Percentiles rank a stretch among this genome's conserved stretches.
Conservation (phyloP, 2,113 vertebrate genomes). For the Sphyrna mokarran region DNA sequence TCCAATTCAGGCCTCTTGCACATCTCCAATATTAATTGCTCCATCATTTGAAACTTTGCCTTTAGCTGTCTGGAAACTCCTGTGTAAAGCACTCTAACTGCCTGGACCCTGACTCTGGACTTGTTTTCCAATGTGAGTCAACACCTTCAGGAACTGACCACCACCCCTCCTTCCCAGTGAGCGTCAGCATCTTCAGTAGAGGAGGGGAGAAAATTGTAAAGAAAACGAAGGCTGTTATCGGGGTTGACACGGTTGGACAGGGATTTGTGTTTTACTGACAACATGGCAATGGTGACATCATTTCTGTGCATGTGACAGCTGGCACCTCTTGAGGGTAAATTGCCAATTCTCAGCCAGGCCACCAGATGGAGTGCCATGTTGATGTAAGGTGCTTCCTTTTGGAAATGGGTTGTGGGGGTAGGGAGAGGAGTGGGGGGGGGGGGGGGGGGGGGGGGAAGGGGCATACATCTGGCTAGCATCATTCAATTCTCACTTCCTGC, state of each 20-base stretch:
- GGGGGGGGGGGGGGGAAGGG: background rate
- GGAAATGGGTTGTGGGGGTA: background rate
- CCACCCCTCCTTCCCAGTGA: background rate
- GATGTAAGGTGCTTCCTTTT: background rate
- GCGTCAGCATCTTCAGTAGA: background rate
- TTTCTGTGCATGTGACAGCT: background rate
- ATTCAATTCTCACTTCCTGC: conserved; percentile 21
- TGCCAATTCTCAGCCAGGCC: background rate
- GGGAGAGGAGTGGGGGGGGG: background rate
- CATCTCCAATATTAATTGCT: too few relatives aligned
- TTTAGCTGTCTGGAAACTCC: too few relatives aligned
- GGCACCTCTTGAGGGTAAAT: background rate
- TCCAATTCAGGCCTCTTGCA: too few relatives aligned
- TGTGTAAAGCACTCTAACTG: too few relatives aligned
- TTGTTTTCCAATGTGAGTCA: background rate
- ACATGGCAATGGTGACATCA: too few relatives aligned
- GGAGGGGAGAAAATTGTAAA: background rate
- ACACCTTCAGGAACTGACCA: background rate
- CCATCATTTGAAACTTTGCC: too few relatives aligned
- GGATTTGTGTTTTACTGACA: background rate
- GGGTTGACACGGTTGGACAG: background rate
- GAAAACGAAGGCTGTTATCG: background rate
- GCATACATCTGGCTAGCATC: conserved; percentile 3
- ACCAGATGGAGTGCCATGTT: conserved; percentile 19
- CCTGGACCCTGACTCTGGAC: background rate